Evolutionary conservation across 2,888 invertebrate species (phyloP).

Genomic region (Oscheius sp.): DNA sequence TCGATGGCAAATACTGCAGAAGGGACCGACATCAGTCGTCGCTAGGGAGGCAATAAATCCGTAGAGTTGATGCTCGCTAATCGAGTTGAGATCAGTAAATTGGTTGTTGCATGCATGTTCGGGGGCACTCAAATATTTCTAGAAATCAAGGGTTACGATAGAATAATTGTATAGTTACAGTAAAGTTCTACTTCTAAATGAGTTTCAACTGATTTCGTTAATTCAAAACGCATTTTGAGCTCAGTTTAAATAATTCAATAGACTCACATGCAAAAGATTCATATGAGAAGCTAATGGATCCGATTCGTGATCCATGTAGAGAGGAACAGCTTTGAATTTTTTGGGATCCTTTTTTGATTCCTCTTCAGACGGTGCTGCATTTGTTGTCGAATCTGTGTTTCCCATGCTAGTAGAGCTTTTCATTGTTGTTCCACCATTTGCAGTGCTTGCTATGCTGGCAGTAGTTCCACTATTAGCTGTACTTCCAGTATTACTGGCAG

Average conservation of each 20-base stretch:
- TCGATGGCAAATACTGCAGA: conserved; percentile 49
- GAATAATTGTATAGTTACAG: too few species aligned
- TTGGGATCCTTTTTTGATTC: too few species aligned
- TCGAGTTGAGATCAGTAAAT: conserved; percentile 39
- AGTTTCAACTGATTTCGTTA: too few species aligned
- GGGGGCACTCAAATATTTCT: conserved; percentile 17
- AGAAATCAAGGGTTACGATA: too few species aligned
- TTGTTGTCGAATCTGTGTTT: too few species aligned
- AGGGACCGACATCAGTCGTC: conserved; percentile 46
- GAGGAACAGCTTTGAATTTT: not conserved
- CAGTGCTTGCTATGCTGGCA: not conserved
- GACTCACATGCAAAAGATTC: conserved; percentile 5
- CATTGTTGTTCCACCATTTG: not conserved
- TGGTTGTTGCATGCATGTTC: conserved; percentile 11
- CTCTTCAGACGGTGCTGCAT: too few species aligned
- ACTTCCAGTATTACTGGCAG: too few species aligned
- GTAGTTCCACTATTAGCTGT: too few species aligned
- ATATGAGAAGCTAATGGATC: conserved; percentile 16
- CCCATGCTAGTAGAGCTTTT: too few species aligned
- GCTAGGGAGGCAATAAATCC: conserved; percentile 48
- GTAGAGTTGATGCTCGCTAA: conserved; percentile 50
- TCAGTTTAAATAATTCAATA: not conserved
- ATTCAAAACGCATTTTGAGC: too few species aligned
- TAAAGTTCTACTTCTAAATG: too few species aligned
- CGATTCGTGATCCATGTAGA: conserved; percentile 3